Conservation (phyloP, 2,797 vertebrate genomes). For the Enteromius paludinosus region DNA sequence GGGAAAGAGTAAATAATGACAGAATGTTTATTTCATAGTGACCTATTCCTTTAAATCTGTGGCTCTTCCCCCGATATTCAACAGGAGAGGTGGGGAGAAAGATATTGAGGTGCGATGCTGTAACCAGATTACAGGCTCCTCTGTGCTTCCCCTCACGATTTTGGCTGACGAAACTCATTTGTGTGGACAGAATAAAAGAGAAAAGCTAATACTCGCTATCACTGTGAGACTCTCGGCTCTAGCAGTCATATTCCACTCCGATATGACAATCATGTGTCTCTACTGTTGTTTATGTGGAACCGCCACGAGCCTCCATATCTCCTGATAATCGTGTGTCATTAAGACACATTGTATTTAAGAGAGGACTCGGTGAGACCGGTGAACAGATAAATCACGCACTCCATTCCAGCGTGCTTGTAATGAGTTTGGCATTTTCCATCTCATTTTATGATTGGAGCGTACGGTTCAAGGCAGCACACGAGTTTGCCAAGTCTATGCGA, state of each 20-base stretch:
- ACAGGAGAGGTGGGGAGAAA: not conserved
- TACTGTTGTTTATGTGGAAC: not conserved
- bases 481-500: constrained; percentile 7
- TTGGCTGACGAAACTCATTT: constrained; percentile 25
- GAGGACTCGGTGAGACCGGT: constrained; percentile 1
- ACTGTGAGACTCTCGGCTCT: not conserved
- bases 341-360: constrained; percentile 31
- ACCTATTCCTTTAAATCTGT: constrained; percentile 1
- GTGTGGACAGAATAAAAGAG: not conserved
- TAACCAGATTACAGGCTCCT: not conserved
- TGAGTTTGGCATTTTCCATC: constrained; percentile 17
- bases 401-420: constrained; percentile 10
- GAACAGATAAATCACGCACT: constrained; percentile 41
- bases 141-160: not conserved
- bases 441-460: constrained; percentile 29
- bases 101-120: constrained; percentile 17
- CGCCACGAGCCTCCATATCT: not conserved
- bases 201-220: not conserved
- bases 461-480: constrained; percentile 6
- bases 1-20: not conserved
- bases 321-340: constrained; percentile 46
- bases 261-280: not conserved
- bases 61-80: not conserved
- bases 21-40: not conserved
- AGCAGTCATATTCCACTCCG: not conserved